Conservation (phyloP, 2,797 vertebrate species). For the Protonibea diacanthus region DNA sequence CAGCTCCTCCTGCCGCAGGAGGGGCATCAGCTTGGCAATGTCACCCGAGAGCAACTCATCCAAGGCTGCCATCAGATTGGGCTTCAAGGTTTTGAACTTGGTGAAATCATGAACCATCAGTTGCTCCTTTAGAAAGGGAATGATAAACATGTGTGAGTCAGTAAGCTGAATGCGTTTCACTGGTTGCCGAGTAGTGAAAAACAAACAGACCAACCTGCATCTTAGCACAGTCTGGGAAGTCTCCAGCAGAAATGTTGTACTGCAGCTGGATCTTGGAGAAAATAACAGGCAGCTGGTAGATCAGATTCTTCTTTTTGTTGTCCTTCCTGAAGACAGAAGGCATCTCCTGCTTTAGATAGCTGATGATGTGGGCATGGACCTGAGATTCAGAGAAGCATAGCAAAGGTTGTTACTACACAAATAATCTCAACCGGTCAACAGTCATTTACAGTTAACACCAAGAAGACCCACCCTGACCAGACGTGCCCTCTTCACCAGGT, state of each 20-base stretch:
- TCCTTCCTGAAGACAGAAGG: constrained; percentile 94
- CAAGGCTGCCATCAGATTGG: constrained; percentile 88
- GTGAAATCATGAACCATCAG: constrained; percentile 92
- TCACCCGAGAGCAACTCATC: constrained; percentile 90
- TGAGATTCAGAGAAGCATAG: constrained; percentile 57
- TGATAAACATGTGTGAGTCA: not conserved
- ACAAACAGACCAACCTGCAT: constrained; percentile 90
- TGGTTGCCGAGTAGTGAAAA: constrained; percentile 17
- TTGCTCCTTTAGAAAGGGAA: constrained; percentile 86
- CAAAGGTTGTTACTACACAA: not conserved
- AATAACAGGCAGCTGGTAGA: constrained; percentile 92
- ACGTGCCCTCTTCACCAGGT: constrained; percentile 93
- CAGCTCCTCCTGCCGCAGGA: constrained; percentile 93
- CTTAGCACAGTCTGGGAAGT: constrained; percentile 93
- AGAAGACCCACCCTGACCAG: constrained; percentile 89
- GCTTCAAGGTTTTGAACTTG: constrained; percentile 93
- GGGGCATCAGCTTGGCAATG: constrained; percentile 94
- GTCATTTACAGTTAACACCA: not conserved
- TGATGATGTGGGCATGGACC: constrained; percentile 95
- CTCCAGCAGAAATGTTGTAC: constrained; percentile 93
- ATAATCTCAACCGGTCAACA: not conserved
- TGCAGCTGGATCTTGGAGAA: constrained; percentile 95
- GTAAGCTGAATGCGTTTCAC: not conserved
- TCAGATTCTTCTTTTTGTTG: constrained; percentile 94
- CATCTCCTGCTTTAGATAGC: constrained; percentile 95